These are phyloP conservation scores for Eurypyga helias DNA, from an alignment of 2,113 vertebrate genomes.

Conservation along the genomic window DNA sequence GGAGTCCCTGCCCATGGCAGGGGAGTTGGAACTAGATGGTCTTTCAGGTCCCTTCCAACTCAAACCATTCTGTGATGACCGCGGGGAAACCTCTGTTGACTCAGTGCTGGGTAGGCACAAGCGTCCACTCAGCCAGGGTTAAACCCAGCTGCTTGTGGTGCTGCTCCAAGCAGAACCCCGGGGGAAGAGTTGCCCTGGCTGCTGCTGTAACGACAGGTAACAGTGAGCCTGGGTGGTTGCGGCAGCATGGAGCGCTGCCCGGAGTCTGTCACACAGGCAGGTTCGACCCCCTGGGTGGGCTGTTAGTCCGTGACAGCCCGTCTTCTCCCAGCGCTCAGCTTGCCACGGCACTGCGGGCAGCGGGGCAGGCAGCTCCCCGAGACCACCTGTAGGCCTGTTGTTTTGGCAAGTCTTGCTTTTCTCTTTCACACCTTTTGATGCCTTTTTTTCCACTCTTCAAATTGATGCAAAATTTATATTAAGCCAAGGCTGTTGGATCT, in stretches of 20 bases:
- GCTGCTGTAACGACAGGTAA: background rate
- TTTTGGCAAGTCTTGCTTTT: background rate
- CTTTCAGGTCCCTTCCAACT: too few species aligned
- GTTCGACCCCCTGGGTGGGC: rapidly evolving
- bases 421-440: background rate
- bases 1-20: too few species aligned
- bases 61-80: too few species aligned
- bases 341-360: rapidly evolving
- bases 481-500: background rate
- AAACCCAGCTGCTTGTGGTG: background rate
- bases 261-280: rapidly evolving
- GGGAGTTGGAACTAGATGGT: too few species aligned
- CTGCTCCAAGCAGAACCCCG: background rate
- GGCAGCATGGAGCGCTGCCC: background rate
- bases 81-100: background rate
- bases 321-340: background rate
- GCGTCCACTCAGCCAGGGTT: rapidly evolving
- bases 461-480: background rate
- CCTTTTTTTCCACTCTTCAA: background rate
- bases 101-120: background rate
- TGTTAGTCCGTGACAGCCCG: rapidly evolving
- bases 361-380: background rate
- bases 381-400: background rate
- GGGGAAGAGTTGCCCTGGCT: background rate
- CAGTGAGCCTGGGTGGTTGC: background rate